Conservation (phyloP, 2,113 vertebrate genomes). For the Burhinus bistriatus region DNA sequence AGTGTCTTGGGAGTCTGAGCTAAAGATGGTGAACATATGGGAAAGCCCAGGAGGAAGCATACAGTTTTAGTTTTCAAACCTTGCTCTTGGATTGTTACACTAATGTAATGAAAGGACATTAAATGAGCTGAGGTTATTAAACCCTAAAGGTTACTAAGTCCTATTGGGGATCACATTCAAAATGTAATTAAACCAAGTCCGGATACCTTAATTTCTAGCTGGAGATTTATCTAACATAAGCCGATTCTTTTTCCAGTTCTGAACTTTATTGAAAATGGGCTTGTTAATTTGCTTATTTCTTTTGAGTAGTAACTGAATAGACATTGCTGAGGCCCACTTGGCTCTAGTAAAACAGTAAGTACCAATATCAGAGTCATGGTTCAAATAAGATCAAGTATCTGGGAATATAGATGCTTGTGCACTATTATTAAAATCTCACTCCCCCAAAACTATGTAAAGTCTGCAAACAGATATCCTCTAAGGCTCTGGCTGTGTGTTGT, state of each 20-base stretch:
- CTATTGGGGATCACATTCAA: conserved; percentile 23
- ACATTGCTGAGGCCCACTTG: conserved; percentile 33
- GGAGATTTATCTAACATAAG: not conserved
- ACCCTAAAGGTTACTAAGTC: conserved; percentile 13
- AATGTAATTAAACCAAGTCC: conserved; percentile 34
- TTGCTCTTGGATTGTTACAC: not conserved
- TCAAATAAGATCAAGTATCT: conserved; percentile 55
- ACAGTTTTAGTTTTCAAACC: conserved; percentile 10
- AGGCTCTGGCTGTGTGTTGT: not conserved
- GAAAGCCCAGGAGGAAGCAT: not conserved
- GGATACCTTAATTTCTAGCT: conserved; percentile 33
- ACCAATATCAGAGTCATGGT: conserved; percentile 28
- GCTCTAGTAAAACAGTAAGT: conserved; percentile 54
- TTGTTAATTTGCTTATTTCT: conserved; percentile 54
- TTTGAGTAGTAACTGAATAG: conserved; percentile 60
- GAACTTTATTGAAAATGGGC: conserved; percentile 20
- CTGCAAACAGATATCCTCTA: not conserved
- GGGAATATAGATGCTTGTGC: conserved; percentile 26
- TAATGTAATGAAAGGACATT: conserved; percentile 24
- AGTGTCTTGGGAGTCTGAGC: not conserved
- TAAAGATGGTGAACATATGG: conserved; percentile 37
- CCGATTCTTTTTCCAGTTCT: not conserved
- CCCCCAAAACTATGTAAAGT: not conserved
- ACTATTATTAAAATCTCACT: conserved; percentile 54
- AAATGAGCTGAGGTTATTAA: conserved; percentile 52